These are phyloP conservation scores for Hirundichthys speculiger DNA, from an alignment of 2,113 vertebrate genomes.

Conservation along the genomic window DNA sequence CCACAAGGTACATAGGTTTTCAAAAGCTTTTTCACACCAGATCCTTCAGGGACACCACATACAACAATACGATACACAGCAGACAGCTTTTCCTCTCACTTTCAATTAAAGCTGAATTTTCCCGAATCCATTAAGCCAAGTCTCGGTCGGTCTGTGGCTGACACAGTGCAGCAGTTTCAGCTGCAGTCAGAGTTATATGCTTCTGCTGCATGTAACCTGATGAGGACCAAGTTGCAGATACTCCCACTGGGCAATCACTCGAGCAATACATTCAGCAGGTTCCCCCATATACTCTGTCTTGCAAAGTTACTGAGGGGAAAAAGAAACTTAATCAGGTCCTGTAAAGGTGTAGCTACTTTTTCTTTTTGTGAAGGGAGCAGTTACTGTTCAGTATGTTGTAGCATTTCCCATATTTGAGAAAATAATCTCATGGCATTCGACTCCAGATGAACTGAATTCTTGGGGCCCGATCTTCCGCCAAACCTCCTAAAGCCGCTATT, in stretches of 20 bases:
- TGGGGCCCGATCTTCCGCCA: too few species aligned
- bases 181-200: conserved; percentile 39
- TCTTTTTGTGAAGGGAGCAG: too few species aligned
- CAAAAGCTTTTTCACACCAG: neutral
- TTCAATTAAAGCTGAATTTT: conserved; percentile 43
- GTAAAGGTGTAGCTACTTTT: neutral
- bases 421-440: too few species aligned
- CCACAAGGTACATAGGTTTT: conserved; percentile 1
- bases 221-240: conserved; percentile 21
- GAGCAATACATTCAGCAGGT: conserved; percentile 6
- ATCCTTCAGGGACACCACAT: neutral
- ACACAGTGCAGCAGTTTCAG: conserved; percentile 12
- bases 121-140: conserved; percentile 44
- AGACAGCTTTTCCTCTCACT: conserved; percentile 17
- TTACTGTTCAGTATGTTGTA: too few species aligned
- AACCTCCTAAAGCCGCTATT: too few species aligned
- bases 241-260: conserved; percentile 7
- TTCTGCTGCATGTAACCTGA: conserved; percentile 36
- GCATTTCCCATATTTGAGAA: too few species aligned
- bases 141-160: conserved; percentile 43
- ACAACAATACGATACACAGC: conserved; percentile 10
- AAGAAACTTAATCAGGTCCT: too few species aligned
- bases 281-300: neutral
- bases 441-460: neutral
- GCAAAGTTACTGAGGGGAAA: too few species aligned